A percentile compares a stretch with the other conserved stretches of the same genome.
Conservation (phyloP, 1,140 invertebrate genomes). For the Aphaenogaster ashmeadi region DNA sequence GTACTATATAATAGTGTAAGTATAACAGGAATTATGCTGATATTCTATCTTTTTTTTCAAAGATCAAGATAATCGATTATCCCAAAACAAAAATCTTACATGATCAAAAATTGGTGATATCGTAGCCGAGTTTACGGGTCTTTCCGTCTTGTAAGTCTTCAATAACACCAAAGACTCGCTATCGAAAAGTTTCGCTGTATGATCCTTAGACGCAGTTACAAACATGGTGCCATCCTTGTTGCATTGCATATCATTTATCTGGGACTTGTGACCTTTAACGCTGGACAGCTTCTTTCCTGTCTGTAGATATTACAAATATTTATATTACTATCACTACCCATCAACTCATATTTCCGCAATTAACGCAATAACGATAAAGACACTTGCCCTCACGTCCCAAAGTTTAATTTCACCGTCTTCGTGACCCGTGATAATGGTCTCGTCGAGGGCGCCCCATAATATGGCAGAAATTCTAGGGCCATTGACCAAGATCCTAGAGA, state of each 20-base stretch:
- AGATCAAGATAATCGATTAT: background rate
- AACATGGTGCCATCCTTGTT: constrained; percentile 98
- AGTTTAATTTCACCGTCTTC: constrained; percentile 96
- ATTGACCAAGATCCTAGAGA: constrained; percentile 89
- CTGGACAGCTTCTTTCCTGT: constrained; percentile 93
- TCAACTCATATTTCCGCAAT: background rate
- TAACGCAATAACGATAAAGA: constrained; percentile 11
- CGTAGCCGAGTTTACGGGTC: constrained; percentile 98
- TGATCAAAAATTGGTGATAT: constrained; percentile 98
- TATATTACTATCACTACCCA: background rate
- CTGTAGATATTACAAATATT: constrained; percentile 82
- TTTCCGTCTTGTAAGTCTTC: constrained; percentile 98
- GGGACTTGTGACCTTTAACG: constrained; percentile 93
- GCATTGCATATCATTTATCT: constrained; percentile 98
- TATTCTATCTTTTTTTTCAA: background rate
- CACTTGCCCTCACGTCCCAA: constrained; percentile 95
- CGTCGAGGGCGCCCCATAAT: constrained; percentile 97
- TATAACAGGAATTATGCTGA: background rate
- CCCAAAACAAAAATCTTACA: constrained; percentile 87
- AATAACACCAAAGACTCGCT: constrained; percentile 93
- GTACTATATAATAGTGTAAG: background rate
- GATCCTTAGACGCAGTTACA: constrained; percentile 98
- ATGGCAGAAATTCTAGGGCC: constrained; percentile 96
- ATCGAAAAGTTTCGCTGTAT: constrained; percentile 98
- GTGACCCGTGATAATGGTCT: constrained; percentile 97